Evolutionary conservation across 2,797 vertebrate species (phyloP).

Genomic region (Luscinia luscinia): DNA sequence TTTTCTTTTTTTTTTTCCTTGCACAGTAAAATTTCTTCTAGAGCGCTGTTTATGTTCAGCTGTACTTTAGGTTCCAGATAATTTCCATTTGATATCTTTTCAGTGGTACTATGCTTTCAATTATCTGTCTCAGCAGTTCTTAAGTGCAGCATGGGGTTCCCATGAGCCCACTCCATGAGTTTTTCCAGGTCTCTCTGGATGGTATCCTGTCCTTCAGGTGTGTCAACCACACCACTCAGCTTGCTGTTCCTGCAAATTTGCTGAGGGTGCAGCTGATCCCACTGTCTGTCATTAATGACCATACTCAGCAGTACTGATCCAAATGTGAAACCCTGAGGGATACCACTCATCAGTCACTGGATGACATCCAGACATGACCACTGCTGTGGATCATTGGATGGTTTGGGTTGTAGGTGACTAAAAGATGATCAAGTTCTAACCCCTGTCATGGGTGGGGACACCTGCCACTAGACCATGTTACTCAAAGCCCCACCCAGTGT

Average conservation of each 20-base stretch:
- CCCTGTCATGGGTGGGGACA: rapidly evolving
- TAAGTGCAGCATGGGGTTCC: background rate
- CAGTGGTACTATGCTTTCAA: background rate
- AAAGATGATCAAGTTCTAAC: background rate
- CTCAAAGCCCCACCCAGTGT: background rate
- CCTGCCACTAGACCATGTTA: background rate
- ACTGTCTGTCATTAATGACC: background rate
- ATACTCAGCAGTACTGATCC: background rate
- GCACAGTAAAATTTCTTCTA: background rate
- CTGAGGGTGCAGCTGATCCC: background rate
- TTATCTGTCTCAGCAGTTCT: background rate
- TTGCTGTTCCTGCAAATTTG: background rate
- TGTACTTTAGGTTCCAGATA: background rate
- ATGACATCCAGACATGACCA: background rate
- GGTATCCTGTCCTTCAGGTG: background rate
- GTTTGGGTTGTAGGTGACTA: background rate
- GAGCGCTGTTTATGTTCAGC: background rate
- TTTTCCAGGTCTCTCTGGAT: background rate
- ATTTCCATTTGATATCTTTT: background rate
- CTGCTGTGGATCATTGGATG: background rate
- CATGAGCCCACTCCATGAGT: background rate
- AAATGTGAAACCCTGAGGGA: rapidly evolving
- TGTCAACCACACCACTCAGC: rapidly evolving
- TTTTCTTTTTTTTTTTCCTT: background rate
- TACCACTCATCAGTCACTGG: background rate